phyloP scores from a whole-genome alignment of 1,140 invertebrate species.

The Bactericera cockerelli region DNA sequence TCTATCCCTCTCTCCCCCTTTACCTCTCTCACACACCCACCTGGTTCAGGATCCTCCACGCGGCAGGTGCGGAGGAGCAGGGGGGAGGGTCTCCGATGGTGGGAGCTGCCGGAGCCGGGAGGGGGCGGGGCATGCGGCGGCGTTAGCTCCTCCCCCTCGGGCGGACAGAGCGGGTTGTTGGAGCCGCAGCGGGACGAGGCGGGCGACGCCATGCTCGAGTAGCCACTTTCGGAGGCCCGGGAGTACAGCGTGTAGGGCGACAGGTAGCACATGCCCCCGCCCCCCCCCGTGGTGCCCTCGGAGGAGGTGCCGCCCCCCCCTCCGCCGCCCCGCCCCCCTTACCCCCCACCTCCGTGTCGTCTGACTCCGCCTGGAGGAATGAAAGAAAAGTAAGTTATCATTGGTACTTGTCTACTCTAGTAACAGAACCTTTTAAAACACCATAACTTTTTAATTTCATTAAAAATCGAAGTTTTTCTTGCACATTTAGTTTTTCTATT shows the following conservation, averaged over 20 bases:
- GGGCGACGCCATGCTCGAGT: constrained; percentile 63
- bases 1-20: too few species aligned
- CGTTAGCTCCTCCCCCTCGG: constrained; percentile 48
- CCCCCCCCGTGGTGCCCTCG: constrained; percentile 28
- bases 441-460: too few species aligned
- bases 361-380: constrained; percentile 23
- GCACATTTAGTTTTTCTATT: too few species aligned
- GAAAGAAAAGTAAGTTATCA: constrained; percentile 18
- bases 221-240: constrained; percentile 56
- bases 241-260: constrained; percentile 56
- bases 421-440: constrained; percentile 36
- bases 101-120: constrained; percentile 34
- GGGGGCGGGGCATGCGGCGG: constrained; percentile 25
- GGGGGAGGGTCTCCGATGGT: constrained; percentile 33
- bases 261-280: constrained; percentile 47
- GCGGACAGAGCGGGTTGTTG: constrained; percentile 53
- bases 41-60: constrained; percentile 4
- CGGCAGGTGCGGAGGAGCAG: constrained; percentile 41
- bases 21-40: neutral
- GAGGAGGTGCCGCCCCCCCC: constrained; percentile 10
- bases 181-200: constrained; percentile 58
- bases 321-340: constrained; percentile 11
- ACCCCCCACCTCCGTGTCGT: constrained; percentile 8
- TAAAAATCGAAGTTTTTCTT: too few species aligned
- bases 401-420: too few species aligned